Evolutionary conservation across 1,140 invertebrate species (phyloP), one percentile per base, ranked within the genome.

Genomic region (Drosophila novamexicana): DNA sequence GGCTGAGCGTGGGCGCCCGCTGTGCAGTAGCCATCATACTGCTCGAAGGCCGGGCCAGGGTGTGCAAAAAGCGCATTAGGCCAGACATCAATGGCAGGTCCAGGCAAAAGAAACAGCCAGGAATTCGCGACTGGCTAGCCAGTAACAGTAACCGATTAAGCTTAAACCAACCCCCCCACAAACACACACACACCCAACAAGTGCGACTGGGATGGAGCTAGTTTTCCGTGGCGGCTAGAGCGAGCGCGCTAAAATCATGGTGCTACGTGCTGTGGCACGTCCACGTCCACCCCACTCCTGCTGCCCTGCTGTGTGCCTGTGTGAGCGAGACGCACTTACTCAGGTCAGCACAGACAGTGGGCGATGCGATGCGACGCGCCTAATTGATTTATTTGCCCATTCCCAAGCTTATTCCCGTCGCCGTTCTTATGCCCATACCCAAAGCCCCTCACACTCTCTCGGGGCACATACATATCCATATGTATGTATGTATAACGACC

Each of bases 381-480:
- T 77, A 86, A 79, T 88, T 88, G 79, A 84, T 84, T 84, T 88
- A 79, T 77, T 79, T 73, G 57, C 65, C 57, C 57, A 74, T 62
- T 74, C 56, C 64, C 54, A 50, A 34, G 34, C 45, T 34, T 34
- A 59, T 58, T 34, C 40, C 67, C 59, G 53, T 63, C 44, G 47
- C 57, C 56, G 29, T 52, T 56, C 49, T 49, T 44, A 42, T 57
- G 34, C 53, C 37, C 22, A 45, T 66, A 58, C 34, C 45, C 29
- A 16, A 12, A 14, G 53, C 16, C 36, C 16, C 22, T 22, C 9
- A 3, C 40, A 36, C 29, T 56, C 14, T 14, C 14, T 14, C 22
- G 22, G 7, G 2, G 7, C 44, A 14, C 12, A 29, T 34, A 61
- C 12, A 7, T n/a, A 18, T 42, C 10, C 7, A 12, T 54, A 14